These are phyloP conservation scores for western clawed frog (Xenopus tropicalis) DNA, from an alignment of 2,113 vertebrate species.

Conservation along the genomic window UCB_Xtro_10.0 CM004443.2:24835501-24836000, in stretches of 20 bases:
- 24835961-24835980: no score
- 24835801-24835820: no score
- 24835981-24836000: no score
- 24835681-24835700: constrained; percentile 19
- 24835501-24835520: constrained; percentile 20
- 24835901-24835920: no score
- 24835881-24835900: no score
- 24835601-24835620: constrained; percentile 31
- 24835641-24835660: constrained; percentile 28
- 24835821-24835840: no score
- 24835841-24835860: no score
- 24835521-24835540: constrained; percentile 24
- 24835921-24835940: no score
- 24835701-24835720: constrained; percentile 17
- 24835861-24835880: no score
- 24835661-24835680: constrained; percentile 26
- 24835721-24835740: constrained; percentile 15
- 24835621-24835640: constrained; percentile 37
- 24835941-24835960: no score
- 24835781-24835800: no score
- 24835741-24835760: neutral
- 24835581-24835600: constrained; percentile 29
- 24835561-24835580: constrained; percentile 32
- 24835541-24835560: constrained; percentile 25
- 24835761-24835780: no score